These are phyloP conservation scores for Calidris pugnax DNA, from an alignment of 2,113 vertebrate species.

Conservation along the genomic window DNA sequence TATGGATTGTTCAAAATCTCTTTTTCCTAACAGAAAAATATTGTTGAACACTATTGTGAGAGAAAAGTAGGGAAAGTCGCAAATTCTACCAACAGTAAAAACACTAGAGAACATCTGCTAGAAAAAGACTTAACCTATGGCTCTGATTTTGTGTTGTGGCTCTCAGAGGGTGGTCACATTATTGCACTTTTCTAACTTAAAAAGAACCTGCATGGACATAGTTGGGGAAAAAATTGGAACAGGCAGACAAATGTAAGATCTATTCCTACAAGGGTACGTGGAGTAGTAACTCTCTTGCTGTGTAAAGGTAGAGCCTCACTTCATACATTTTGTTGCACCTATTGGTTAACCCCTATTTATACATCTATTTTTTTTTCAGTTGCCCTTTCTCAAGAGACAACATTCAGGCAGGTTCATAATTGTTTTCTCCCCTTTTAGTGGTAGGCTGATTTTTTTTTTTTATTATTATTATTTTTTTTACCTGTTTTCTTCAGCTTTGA, in stretches of 20 bases:
- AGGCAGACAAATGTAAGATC: background rate
- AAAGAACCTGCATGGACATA: background rate
- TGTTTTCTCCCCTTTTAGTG: constrained; percentile 1
- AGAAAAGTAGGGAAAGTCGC: background rate
- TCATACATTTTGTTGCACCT: constrained; percentile 5
- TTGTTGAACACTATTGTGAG: background rate
- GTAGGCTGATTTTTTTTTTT: background rate
- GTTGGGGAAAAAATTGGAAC: background rate
- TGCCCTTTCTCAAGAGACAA: background rate
- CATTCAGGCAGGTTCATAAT: background rate
- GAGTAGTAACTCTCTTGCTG: background rate
- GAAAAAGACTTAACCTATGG: background rate
- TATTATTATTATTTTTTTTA: background rate
- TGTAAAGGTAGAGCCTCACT: background rate
- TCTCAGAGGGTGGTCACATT: background rate
- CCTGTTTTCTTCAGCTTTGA: background rate
- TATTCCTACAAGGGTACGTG: background rate
- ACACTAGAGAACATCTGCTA: background rate
- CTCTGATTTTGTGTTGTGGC: background rate
- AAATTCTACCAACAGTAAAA: background rate
- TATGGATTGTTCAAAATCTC: background rate
- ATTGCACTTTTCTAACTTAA: background rate
- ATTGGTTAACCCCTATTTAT: constrained; percentile 45
- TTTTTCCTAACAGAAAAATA: background rate
- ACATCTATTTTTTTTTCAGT: background rate